Evolutionary conservation across 2,113 vertebrate species (phyloP).

Genomic region (Rhipidura dahli): DNA sequence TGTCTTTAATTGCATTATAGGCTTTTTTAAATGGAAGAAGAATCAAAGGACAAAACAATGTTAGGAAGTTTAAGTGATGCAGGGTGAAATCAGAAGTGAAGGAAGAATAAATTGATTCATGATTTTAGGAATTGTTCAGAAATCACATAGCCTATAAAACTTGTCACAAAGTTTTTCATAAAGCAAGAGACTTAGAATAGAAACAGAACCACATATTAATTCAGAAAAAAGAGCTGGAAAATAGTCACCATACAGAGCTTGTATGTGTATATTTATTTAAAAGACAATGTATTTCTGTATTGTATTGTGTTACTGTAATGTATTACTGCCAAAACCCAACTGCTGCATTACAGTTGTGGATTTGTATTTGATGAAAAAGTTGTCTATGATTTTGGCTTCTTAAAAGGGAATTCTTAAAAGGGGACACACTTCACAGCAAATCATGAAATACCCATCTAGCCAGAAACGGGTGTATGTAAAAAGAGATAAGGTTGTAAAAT

Average conservation of each 20-base stretch:
- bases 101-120: neutral
- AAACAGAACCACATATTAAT: neutral
- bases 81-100: neutral
- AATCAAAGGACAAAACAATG: neutral
- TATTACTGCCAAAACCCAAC: neutral
- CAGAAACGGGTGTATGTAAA: neutral
- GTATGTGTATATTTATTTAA: neutral
- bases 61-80: neutral
- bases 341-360: neutral
- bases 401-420: neutral
- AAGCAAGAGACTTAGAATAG: neutral
- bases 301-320: neutral
- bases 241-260: neutral
- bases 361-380: neutral
- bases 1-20: neutral
- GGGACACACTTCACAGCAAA: neutral
- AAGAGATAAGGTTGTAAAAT: neutral
- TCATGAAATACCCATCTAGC: neutral
- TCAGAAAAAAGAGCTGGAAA: neutral
- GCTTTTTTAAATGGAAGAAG: neutral
- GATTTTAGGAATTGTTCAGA: neutral
- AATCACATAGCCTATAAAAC: neutral
- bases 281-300: neutral
- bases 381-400: neutral
- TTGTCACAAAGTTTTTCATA: neutral